Conservation (phyloP, 2,113 vertebrate genomes). For the Psittacara wagleri region DNA sequence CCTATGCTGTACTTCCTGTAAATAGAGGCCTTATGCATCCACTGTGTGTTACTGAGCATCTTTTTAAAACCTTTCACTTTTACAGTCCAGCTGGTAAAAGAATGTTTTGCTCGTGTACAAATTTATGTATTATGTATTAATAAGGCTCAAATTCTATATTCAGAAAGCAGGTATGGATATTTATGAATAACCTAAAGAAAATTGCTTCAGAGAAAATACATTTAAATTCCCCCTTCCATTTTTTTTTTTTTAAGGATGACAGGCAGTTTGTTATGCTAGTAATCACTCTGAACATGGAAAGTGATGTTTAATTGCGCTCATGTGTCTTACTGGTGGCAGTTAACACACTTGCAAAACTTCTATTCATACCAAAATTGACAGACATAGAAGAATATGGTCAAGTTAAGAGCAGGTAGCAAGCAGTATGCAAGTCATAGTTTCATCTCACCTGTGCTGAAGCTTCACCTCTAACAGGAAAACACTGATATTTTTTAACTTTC, state of each 20-base stretch:
- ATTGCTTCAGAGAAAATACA: neutral
- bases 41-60: neutral
- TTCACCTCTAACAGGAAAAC: neutral
- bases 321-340: neutral
- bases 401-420: neutral
- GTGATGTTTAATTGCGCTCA: neutral
- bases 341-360: neutral
- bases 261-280: neutral
- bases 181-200: slow-evolving; percentile 14
- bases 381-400: neutral
- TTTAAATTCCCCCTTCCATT: neutral
- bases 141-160: neutral
- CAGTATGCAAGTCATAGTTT: neutral
- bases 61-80: neutral
- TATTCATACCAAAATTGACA: neutral
- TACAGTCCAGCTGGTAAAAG: neutral
- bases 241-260: neutral
- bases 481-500: neutral
- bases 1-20: neutral
- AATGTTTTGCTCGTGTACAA: neutral
- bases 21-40: neutral
- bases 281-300: neutral
- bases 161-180: neutral
- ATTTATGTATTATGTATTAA: slow-evolving; percentile 18
- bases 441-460: neutral